These are phyloP conservation scores for Tokudaia tokunoshimensis DNA, from an alignment of 2,797 vertebrate species.

Conservation along the genomic window DNA sequence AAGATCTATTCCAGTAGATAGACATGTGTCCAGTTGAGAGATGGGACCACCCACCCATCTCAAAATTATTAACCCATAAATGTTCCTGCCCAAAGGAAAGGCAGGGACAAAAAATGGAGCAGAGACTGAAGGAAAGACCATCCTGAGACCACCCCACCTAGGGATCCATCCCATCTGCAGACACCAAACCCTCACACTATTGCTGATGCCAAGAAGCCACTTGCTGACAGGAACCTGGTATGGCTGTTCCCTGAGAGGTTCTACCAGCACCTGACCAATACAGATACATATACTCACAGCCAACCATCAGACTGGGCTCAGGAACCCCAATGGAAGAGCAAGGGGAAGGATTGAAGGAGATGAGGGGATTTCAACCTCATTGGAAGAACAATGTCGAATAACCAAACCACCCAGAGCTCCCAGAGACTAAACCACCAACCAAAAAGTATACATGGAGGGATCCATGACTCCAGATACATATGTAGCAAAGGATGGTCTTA, in stretches of 20 bases:
- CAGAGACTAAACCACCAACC: not conserved
- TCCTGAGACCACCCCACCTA: too few species aligned
- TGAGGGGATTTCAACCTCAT: not conserved
- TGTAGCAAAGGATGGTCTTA: too few species aligned
- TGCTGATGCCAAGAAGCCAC: not conserved
- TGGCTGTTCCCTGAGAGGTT: not conserved
- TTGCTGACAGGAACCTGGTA: not conserved
- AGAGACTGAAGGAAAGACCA: too few species aligned
- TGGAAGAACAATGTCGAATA: not conserved
- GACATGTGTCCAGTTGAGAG: not conserved
- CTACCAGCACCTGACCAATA: too few species aligned
- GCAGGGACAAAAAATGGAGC: too few species aligned
- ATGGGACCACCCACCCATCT: not conserved
- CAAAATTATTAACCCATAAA: not conserved
- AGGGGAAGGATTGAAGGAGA: not conserved
- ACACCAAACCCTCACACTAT: not conserved
- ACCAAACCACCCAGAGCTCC: not conserved
- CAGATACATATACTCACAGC: not conserved
- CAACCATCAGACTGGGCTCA: not conserved
- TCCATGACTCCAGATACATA: not conserved
- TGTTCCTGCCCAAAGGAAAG: too few species aligned
- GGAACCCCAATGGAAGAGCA: not conserved
- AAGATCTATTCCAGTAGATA: not conserved
- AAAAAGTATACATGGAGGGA: not conserved
- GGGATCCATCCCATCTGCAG: too few species aligned